A percentile compares a stretch with the other conserved stretches of the same genome.
phyloP scores from a whole-genome alignment of 2,797 vertebrate species.

The Hydrolagus colliei region DNA sequence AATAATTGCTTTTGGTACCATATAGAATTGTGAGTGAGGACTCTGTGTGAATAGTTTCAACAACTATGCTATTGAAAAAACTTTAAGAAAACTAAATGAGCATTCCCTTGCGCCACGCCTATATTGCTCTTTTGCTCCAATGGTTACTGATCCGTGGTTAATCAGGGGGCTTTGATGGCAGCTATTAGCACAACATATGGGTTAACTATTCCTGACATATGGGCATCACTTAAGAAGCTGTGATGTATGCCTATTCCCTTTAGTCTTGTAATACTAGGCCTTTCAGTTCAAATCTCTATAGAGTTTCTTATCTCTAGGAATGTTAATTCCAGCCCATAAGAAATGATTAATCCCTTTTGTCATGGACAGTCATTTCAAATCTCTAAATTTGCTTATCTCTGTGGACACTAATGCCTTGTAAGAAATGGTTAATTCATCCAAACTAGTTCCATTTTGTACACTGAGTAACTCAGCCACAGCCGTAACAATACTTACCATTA shows the following conservation, averaged over 20 bases:
- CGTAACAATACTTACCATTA: neutral
- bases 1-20: constrained; percentile 1
- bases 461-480: neutral
- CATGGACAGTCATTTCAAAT: neutral
- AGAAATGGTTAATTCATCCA: neutral
- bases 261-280: neutral
- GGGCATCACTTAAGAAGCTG: constrained; percentile 18
- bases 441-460: neutral
- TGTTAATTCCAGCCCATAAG: neutral
- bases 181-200: constrained; percentile 16
- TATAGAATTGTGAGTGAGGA: neutral
- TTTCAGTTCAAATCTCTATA: neutral
- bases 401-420: neutral
- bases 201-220: neutral
- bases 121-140: neutral
- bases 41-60: neutral
- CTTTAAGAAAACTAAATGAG: neutral
- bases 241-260: neutral
- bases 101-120: neutral
- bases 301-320: neutral
- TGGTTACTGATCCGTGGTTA: neutral
- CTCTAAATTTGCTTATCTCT: too few species aligned
- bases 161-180: constrained; percentile 5
- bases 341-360: neutral
- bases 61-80: neutral